These are phyloP conservation scores for Tuta absoluta DNA, from an alignment of 2,888 invertebrate species.

Conservation along the genomic window DNA sequence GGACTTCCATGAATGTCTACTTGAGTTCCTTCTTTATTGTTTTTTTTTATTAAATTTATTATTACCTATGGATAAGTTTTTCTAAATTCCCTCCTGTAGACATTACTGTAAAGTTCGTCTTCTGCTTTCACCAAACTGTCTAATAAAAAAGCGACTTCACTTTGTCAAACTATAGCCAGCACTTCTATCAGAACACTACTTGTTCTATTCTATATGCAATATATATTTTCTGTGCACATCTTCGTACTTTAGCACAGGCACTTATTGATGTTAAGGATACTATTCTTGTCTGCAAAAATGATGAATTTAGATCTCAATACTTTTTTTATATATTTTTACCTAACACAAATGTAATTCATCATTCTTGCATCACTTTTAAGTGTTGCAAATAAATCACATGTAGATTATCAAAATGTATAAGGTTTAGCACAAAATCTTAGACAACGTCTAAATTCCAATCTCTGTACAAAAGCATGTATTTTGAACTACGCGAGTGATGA, in stretches of 20 bases:
- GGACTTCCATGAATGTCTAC: background rate
- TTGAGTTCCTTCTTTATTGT: slow-evolving; percentile 3
- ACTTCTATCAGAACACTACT: slow-evolving; percentile 57
- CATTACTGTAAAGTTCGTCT: background rate
- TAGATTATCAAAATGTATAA: slow-evolving; percentile 35
- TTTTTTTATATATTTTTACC: background rate
- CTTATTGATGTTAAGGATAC: slow-evolving; percentile 57
- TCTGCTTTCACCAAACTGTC: background rate
- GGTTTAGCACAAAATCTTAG: slow-evolving; percentile 52
- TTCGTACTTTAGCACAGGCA: slow-evolving; percentile 62
- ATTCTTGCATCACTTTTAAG: slow-evolving; percentile 51
- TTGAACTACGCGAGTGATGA: slow-evolving; percentile 55
- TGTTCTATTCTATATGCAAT: slow-evolving; percentile 46
- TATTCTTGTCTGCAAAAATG: slow-evolving; percentile 28
- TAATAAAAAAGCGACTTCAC: slow-evolving; percentile 30
- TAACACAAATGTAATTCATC: slow-evolving; percentile 44
- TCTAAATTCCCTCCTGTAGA: slow-evolving; percentile 7
- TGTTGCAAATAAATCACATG: background rate
- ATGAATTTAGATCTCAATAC: slow-evolving; percentile 33
- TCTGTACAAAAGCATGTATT: slow-evolving; percentile 77
- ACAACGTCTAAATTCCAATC: slow-evolving; percentile 61
- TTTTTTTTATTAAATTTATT: background rate
- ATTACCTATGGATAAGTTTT: background rate
- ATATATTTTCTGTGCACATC: slow-evolving; percentile 64
- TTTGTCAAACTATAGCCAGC: slow-evolving; percentile 58